Evolutionary conservation across 1,140 invertebrate genomes (phyloP), one percentile per base, ranked within the genome.

Genomic region (Apis florea): DNA sequence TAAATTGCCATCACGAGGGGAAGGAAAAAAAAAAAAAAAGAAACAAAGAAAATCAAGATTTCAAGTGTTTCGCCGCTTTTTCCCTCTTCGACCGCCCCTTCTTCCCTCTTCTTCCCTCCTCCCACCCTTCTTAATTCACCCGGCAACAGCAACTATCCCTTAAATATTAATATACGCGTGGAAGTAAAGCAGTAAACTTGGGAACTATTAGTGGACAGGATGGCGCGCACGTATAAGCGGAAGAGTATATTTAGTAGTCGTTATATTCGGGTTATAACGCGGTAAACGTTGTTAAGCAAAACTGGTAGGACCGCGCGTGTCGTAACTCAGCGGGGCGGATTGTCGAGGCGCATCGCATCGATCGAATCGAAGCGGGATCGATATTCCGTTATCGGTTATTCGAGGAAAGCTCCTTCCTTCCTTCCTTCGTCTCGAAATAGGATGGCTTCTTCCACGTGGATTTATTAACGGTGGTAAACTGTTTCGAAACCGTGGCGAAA

Each of bases 191-290:
- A 61, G 31, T 24, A 49, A 77, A 84, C 53, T 82, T 71, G 12
- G 71, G 59, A 82, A 75, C 58, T 72, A 66, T 82, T 75, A 71
- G 26, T 47, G 49, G n/a, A 24, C 24, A 5, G 47, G 31, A n/a
- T 17, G 81, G 58, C 26, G 81, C 31, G 73, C 51, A 21, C 79
- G 72, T 17, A 71, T 53, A 74, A 61, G 70, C 21, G 56, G 40
- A 51, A 83, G 31, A 40, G 63, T 77, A 80, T 78, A 79, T 88
- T 85, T 87, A 85, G 75, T 69, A 61, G 76, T 85, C 76, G 86
- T 87, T 85, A 85, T 73, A 83, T 58, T 73, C 79, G 47, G 86
- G 80, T 87, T 85, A 40, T 40, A 85, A 83, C 85, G 76, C 17
- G 54, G 59, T 67, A 61, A 84, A 82, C 76, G 83, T 80, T 63